Conservation (phyloP, 2,113 vertebrate genomes). For the Plecotus auritus region DNA sequence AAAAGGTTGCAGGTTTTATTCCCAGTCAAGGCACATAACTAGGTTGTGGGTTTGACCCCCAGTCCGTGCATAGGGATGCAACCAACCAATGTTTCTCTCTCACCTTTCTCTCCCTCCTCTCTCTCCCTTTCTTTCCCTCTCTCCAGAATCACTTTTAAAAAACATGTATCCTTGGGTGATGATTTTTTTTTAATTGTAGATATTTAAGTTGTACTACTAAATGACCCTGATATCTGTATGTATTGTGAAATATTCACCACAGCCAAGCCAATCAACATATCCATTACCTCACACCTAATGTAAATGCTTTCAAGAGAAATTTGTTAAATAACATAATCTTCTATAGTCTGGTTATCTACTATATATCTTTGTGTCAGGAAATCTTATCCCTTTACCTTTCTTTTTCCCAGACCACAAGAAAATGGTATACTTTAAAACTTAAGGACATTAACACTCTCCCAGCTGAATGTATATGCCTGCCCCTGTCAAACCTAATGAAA, state of each 20-base stretch:
- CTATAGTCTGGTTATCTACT: background rate
- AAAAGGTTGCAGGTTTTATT: background rate
- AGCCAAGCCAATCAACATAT: background rate
- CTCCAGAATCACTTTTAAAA: background rate
- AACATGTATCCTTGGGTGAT: background rate
- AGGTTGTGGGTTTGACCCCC: background rate
- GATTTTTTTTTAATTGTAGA: background rate
- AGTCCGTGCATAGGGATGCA: background rate
- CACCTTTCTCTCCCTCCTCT: background rate
- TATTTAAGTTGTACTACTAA: background rate
- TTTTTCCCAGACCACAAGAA: background rate
- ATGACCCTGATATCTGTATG: background rate
- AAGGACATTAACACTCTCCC: background rate
- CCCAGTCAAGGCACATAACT: background rate
- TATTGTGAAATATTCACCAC: background rate
- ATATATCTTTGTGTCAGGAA: background rate
- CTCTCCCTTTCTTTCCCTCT: background rate
- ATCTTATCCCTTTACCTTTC: background rate
- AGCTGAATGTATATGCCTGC: background rate
- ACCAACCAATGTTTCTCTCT: background rate
- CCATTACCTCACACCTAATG: background rate
- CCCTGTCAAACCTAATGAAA: background rate
- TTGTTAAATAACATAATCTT: background rate
- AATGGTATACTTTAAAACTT: background rate
- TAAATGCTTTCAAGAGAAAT: constrained; percentile 32